These are phyloP conservation scores for Ptilonorhynchus violaceus DNA, from an alignment of 2,113 vertebrate species.

Conservation along the genomic window DNA sequence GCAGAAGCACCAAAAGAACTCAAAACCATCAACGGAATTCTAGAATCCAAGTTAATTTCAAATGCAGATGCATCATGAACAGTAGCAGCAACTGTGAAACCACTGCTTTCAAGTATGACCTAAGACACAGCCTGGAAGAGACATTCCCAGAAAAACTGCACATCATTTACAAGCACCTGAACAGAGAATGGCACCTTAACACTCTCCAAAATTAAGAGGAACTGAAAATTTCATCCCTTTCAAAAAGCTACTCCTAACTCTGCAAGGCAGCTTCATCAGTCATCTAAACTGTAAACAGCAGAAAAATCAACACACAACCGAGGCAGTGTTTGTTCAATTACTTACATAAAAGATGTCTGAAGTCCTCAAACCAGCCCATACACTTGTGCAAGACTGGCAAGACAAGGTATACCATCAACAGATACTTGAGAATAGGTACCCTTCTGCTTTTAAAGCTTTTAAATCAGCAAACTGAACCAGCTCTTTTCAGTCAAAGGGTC, in stretches of 20 bases:
- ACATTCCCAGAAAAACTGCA: not conserved
- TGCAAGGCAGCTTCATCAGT: not conserved
- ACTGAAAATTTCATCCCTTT: not conserved
- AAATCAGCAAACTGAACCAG: not conserved
- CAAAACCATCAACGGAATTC: not conserved
- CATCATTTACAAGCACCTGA: not conserved
- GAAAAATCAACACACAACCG: not conserved
- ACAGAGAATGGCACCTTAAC: not conserved
- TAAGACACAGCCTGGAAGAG: not conserved
- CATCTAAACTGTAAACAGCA: not conserved
- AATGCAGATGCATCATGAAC: not conserved
- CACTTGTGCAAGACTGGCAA: not conserved
- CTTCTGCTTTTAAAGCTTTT: not conserved
- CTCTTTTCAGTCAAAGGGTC: not conserved
- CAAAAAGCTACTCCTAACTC: not conserved
- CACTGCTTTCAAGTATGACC: not conserved
- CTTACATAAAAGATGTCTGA: not conserved
- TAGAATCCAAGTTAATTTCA: not conserved
- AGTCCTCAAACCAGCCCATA: not conserved
- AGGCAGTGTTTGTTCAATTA: not conserved
- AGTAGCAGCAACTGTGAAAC: not conserved
- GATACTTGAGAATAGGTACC: not conserved
- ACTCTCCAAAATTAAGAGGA: not conserved
- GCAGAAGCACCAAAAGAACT: not conserved
- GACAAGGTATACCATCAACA: not conserved